Conservation (phyloP, 2,888 invertebrate species). For the Tetropium fuscum region DNA sequence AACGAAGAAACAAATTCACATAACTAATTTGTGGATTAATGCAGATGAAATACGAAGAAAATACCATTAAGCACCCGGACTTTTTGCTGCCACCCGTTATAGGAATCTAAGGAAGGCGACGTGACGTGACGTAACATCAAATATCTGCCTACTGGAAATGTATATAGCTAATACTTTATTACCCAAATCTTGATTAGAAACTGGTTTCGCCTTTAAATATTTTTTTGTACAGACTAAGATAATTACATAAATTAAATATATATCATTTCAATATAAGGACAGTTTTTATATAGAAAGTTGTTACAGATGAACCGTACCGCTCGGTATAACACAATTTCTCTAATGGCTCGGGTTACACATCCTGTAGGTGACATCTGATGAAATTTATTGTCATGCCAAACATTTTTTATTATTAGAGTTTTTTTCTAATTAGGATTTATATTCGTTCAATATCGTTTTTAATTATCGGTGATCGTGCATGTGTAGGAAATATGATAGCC, state of each 20-base stretch:
- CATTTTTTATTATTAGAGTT: background rate
- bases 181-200: conserved; percentile 57
- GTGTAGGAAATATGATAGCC: too few species aligned
- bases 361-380: conserved; percentile 13
- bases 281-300: conserved; percentile 24
- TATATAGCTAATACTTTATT: conserved; percentile 49
- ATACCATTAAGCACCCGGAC: background rate
- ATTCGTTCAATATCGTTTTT: too few species aligned
- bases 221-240: conserved; percentile 21
- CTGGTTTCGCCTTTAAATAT: conserved; percentile 45
- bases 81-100: conserved; percentile 17
- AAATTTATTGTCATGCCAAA: conserved; percentile 12
- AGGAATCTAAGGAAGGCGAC: conserved; percentile 23
- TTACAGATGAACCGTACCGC: conserved; percentile 15
- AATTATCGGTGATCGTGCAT: too few species aligned
- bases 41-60: too few species aligned
- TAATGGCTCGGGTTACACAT: conserved; percentile 8
- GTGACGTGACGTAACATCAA: conserved; percentile 35
- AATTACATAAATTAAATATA: conserved; percentile 29
- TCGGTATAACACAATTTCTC: conserved; percentile 18
- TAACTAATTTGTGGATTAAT: too few species aligned
- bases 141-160: conserved; percentile 44
- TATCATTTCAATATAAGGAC: conserved; percentile 21
- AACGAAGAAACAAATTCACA: too few species aligned
- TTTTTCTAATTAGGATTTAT: conserved; percentile 2